phyloP scores from a whole-genome alignment of 2,113 vertebrate genomes.

The Hippotragus niger region DNA sequence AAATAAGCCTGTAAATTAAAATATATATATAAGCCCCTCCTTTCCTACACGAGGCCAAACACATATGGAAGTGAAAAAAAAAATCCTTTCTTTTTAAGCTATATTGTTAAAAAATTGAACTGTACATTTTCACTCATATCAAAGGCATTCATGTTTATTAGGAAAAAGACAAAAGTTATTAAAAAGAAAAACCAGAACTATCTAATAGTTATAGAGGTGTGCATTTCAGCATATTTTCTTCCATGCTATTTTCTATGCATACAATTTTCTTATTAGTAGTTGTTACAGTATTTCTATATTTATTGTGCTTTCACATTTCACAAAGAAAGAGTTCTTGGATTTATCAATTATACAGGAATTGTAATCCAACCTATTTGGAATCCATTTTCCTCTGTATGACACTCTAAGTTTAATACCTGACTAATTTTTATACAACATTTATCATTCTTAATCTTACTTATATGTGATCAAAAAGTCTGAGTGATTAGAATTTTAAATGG shows the following conservation, averaged over 20 bases:
- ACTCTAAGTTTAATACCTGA: not conserved
- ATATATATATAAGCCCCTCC: not conserved
- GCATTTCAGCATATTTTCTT: not conserved
- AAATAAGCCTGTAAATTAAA: conserved; percentile 49
- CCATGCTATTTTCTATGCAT: not conserved
- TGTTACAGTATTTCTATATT: not conserved
- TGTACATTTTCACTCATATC: not conserved
- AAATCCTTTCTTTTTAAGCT: not conserved
- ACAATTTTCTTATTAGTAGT: conserved; percentile 14
- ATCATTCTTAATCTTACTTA: not conserved
- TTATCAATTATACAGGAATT: not conserved
- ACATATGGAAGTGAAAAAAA: not conserved
- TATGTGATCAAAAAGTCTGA: not conserved
- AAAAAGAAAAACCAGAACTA: not conserved
- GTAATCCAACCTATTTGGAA: not conserved
- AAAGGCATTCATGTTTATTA: not conserved
- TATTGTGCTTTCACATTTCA: conserved; percentile 3
- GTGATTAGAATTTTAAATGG: not conserved
- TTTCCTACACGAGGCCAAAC: not conserved
- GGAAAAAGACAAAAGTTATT: not conserved
- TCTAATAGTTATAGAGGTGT: not conserved
- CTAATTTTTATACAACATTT: not conserved
- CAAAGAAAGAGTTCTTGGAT: not conserved
- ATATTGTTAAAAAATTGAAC: not conserved
- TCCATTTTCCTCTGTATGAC: not conserved